These are phyloP conservation scores for Notamacropus eugenii DNA, from an alignment of 2,797 vertebrate genomes.

Conservation along the genomic window DNA sequence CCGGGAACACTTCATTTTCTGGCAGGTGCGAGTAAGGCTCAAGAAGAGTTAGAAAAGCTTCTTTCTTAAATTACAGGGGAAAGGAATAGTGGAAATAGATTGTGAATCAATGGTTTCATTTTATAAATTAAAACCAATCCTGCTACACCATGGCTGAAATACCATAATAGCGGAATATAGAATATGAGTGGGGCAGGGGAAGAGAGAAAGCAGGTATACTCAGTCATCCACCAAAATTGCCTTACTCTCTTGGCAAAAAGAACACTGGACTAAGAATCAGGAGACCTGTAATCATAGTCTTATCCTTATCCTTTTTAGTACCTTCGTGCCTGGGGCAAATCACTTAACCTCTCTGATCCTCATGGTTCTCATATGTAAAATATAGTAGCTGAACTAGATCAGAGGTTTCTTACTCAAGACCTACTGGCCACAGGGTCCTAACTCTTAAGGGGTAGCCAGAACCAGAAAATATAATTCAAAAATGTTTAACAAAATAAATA, in stretches of 20 bases:
- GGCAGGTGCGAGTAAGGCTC: constrained; percentile 90
- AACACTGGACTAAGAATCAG: constrained; percentile 11
- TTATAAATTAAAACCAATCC: constrained; percentile 33
- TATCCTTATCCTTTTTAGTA: background rate
- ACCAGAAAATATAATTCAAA: background rate
- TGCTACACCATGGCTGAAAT: constrained; percentile 24
- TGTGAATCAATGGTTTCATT: constrained; percentile 44
- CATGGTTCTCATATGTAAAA: constrained; percentile 33
- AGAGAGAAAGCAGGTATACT: background rate
- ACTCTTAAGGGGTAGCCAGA: background rate
- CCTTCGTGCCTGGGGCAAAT: background rate
- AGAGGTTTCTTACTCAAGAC: background rate
- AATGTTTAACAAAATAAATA: background rate
- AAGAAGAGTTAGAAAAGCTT: background rate
- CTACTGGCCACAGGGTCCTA: background rate
- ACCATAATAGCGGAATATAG: constrained; percentile 9
- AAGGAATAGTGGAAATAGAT: constrained; percentile 7
- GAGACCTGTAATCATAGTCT: constrained; percentile 39
- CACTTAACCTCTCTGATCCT: constrained; percentile 26
- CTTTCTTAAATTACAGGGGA: constrained; percentile 35
- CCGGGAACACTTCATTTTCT: constrained; percentile 98
- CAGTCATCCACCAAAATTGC: background rate
- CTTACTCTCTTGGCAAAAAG: constrained; percentile 33
- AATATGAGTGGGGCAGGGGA: background rate
- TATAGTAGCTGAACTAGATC: background rate